A percentile compares a stretch with the other conserved stretches of the same genome.
Evolutionary conservation across 2,888 invertebrate species (phyloP).

Genomic region (Pimpla rufipes): DNA sequence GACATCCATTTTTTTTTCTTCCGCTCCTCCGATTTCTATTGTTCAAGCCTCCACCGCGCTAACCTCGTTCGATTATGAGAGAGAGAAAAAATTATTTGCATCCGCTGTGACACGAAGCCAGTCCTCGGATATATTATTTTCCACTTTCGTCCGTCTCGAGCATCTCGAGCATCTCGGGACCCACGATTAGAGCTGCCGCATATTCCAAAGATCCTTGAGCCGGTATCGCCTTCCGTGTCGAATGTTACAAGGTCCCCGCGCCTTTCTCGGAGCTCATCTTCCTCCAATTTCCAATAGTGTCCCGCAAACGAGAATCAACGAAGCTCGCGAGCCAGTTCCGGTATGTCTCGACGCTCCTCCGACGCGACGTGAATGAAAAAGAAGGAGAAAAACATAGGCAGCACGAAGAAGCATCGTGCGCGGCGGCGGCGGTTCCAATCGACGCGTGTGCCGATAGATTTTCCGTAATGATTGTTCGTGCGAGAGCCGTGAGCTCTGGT

Average conservation of each 20-base stretch:
- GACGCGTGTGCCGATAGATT: slow-evolving; percentile 78
- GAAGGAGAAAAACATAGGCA: not conserved
- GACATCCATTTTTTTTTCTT: not conserved
- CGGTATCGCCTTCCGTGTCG: slow-evolving; percentile 58
- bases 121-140: slow-evolving; percentile 14
- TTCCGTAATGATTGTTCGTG: slow-evolving; percentile 74
- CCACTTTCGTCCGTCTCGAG: slow-evolving; percentile 27
- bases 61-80: no score
- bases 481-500: slow-evolving; percentile 51
- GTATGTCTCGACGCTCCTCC: slow-evolving; percentile 41
- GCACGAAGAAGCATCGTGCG: slow-evolving; percentile 46
- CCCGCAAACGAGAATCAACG: slow-evolving; percentile 51
- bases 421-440: slow-evolving; percentile 63
- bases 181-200: slow-evolving; percentile 50
- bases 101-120: not conserved
- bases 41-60: no score
- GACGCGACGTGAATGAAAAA: not conserved
- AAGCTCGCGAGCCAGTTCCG: slow-evolving; percentile 64
- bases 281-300: slow-evolving; percentile 56
- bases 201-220: slow-evolving; percentile 66
- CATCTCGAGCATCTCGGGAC: not conserved
- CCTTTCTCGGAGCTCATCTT: slow-evolving; percentile 37
- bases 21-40: no score
- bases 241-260: slow-evolving; percentile 61
- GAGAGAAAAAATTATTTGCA: not conserved